Conservation (phyloP, 2,113 vertebrate species). For the Podiceps cristatus region DNA sequence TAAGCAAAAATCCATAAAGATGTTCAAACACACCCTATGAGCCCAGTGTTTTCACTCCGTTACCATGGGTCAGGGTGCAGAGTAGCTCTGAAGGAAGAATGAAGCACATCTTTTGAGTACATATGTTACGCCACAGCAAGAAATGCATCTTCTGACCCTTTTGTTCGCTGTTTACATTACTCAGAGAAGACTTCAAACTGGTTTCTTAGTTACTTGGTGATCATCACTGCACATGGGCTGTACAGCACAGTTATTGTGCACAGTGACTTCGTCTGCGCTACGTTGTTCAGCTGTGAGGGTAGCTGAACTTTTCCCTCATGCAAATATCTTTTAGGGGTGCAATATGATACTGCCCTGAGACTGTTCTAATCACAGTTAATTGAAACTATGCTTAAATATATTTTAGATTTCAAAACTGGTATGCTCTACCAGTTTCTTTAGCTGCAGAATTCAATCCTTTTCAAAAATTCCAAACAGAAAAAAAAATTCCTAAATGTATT, state of each 20-base stretch:
- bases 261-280: neutral
- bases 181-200: neutral
- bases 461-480: neutral
- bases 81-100: neutral
- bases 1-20: neutral
- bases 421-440: neutral
- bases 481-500: neutral
- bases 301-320: neutral
- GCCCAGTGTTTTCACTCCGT: neutral
- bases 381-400: neutral
- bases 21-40: neutral
- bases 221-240: neutral
- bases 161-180: rapidly evolving
- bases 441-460: neutral
- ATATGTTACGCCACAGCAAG: neutral
- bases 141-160: neutral
- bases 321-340: neutral
- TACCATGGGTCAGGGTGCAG: neutral
- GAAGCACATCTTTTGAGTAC: neutral
- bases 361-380: neutral
- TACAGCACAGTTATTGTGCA: too few species aligned
- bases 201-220: neutral
- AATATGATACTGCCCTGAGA: neutral
- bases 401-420: neutral
- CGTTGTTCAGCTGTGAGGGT: neutral